Conservation (phyloP, 2,888 invertebrate species). For the Macrophya alboannulata region DNA sequence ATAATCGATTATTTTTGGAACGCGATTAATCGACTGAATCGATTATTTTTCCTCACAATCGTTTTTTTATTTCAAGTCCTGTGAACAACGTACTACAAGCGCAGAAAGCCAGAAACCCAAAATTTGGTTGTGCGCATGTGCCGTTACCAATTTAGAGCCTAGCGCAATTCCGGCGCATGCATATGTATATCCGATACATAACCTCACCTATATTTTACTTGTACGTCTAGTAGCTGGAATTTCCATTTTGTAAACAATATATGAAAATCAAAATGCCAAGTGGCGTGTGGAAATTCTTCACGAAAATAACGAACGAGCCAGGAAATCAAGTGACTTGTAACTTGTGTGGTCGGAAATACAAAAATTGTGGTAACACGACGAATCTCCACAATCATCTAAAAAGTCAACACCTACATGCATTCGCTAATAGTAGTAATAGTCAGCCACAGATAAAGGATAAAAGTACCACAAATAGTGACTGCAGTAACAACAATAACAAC, state of each 20-base stretch:
- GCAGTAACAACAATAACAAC: too few relatives aligned
- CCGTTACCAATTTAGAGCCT: neutral
- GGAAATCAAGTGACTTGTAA: neutral
- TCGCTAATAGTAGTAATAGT: neutral
- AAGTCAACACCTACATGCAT: neutral
- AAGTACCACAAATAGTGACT: neutral
- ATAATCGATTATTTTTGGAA: slow-evolving; percentile 33
- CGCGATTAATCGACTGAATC: slow-evolving; percentile 19
- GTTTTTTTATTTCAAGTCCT: neutral
- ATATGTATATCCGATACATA: neutral
- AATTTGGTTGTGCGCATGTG: neutral
- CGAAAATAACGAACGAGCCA: neutral
- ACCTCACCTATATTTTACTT: neutral
- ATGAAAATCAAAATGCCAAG: neutral
- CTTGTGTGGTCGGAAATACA: slow-evolving; percentile 16
- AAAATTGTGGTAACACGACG: slow-evolving; percentile 1
- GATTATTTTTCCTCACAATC: slow-evolving; percentile 42
- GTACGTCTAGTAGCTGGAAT: too few relatives aligned
- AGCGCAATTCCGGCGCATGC: too few relatives aligned
- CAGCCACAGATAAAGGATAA: neutral
- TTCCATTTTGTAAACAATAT: too few relatives aligned
- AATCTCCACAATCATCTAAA: neutral
- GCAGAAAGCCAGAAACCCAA: slow-evolving; percentile 29
- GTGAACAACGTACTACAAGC: neutral
- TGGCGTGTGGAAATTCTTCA: neutral